Conservation (phyloP, 2,113 vertebrate species). For the Archilochus colubris region DNA sequence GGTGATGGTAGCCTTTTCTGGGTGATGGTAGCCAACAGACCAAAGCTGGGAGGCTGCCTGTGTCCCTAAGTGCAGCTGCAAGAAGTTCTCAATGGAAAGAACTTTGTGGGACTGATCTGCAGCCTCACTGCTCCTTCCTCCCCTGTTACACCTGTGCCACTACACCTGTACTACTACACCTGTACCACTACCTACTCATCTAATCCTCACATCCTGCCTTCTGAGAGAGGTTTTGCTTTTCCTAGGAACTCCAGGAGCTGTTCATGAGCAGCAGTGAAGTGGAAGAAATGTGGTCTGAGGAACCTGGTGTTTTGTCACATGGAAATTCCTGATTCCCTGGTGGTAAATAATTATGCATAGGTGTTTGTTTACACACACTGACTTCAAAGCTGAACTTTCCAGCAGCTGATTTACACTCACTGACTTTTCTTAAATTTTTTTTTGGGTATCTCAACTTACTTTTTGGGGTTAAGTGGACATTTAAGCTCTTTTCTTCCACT, state of each 20-base stretch:
- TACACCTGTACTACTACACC: background rate
- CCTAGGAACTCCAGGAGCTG: background rate
- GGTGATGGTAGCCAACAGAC: background rate
- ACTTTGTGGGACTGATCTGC: background rate
- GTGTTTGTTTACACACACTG: background rate
- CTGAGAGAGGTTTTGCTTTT: background rate
- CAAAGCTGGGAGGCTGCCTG: background rate
- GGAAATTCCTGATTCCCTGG: background rate
- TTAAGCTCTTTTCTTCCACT: background rate
- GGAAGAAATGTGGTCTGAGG: background rate
- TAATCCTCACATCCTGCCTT: too few species aligned
- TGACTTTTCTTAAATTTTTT: background rate
- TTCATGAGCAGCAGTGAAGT: background rate
- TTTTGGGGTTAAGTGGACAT: background rate
- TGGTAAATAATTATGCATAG: background rate
- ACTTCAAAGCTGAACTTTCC: conserved; percentile 28
- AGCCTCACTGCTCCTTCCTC: too few species aligned
- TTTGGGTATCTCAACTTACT: background rate
- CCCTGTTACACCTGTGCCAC: too few species aligned
- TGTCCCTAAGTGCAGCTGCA: background rate
- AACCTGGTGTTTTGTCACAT: background rate
- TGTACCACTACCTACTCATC: background rate
- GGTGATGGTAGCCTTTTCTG: background rate
- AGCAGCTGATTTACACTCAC: background rate
- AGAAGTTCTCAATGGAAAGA: background rate